phyloP scores from a whole-genome alignment of 2,113 vertebrate genomes.

The Poecile atricapillus region DNA sequence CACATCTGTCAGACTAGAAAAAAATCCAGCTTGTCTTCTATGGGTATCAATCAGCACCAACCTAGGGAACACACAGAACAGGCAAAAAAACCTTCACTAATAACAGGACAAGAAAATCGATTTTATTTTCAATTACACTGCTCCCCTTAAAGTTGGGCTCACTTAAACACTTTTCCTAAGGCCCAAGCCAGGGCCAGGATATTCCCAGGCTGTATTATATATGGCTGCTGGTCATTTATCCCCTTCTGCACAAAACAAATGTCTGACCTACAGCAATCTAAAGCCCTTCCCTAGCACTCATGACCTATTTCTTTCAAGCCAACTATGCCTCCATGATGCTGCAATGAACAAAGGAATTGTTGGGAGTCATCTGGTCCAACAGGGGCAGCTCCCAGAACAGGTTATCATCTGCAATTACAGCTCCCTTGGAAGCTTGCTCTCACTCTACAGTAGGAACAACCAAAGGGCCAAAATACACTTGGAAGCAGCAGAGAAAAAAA shows the following conservation, averaged over 20 bases:
- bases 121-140: not conserved
- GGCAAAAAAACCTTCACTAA: not conserved
- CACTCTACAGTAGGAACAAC: not conserved
- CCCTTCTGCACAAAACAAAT: not conserved
- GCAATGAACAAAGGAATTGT: not conserved
- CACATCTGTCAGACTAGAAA: not conserved
- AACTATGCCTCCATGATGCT: not conserved
- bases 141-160: not conserved
- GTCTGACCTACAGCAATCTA: not conserved
- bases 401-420: not conserved
- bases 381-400: not conserved
- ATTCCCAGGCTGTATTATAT: not conserved
- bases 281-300: not conserved
- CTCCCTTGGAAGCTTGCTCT: not conserved
- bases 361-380: not conserved
- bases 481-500: not conserved
- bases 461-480: not conserved
- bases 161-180: not conserved
- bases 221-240: not conserved
- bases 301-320: not conserved
- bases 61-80: not conserved
- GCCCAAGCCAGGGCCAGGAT: not conserved
- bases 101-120: not conserved
- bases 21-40: not conserved
- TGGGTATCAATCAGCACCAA: not conserved